Base-by-base conservation (phyloP, 2,113 vertebrate genomes). In the Halichoeres trimaculatus region DNA sequence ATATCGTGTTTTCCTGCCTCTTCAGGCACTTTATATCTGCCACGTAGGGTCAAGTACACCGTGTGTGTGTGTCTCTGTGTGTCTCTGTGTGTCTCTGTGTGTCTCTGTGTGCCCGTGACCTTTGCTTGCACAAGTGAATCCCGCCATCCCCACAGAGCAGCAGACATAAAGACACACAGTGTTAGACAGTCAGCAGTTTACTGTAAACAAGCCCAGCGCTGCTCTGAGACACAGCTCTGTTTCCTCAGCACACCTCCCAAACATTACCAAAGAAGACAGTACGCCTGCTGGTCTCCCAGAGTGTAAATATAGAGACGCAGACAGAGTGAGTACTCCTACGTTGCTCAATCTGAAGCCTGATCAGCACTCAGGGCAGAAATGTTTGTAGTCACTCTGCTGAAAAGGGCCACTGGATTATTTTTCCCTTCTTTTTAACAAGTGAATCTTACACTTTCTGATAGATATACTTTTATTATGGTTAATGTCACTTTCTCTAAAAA, bases 141-240 rank as follows among this genome's bases (percentile, higher is more conserved):
- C 26, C 65, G 1, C 0, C 0, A 57, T 20, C 57, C 76, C 66
- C 14, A 2, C 16, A 23, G 76, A 63, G 55, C 43, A 5, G 41
- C 20, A 58, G 51, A 80, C 53, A 64, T 74, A 59, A 64, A 71
- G 63, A 43, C 51, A 52, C n/a, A 41, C 54, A 61, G 53, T 74
- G 56, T 54, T 22, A 62, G 61, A 56, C 52, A 69, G 47, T 84
- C 76, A 73, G 85, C 82, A 70, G 55, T 87, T 90, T 81, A 73
- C 80, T 52, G 78, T 78, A 84, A 89, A 84, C 73, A 72, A 78
- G 61, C 63, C 52, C 20, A 5, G 19, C 70, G 62, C 70, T 75
- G 59, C 57, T 72, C 65, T 51, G 80, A 68, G 77, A 47, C 59
- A 50, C 57, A 34, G 51, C 71, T 41, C 69, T 26, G 52, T 67